Percentiles rank a stretch among this genome's conserved stretches.
phyloP scores from a whole-genome alignment of 2,113 vertebrate species.

The Gallinago undulata region DNA sequence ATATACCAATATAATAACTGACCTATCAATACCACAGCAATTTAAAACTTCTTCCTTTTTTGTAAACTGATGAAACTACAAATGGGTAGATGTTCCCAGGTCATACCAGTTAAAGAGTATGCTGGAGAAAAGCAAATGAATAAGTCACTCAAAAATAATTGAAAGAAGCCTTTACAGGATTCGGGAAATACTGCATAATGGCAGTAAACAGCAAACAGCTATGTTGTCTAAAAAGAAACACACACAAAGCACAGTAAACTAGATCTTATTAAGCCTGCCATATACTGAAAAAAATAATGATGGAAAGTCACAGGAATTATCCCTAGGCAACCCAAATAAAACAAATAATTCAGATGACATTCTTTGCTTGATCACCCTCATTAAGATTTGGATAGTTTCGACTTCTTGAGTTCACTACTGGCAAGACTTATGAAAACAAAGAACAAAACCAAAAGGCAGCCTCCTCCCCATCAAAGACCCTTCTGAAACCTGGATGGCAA shows the following conservation, averaged over 20 bases:
- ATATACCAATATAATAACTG: not conserved
- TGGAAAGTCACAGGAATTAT: not conserved
- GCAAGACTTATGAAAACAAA: not conserved
- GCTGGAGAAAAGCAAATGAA: not conserved
- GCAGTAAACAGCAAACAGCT: not conserved
- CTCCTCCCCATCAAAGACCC: not conserved
- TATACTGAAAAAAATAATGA: not conserved
- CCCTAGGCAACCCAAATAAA: conserved; percentile 9
- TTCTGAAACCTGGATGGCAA: not conserved
- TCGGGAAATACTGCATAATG: not conserved
- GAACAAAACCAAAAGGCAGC: not conserved
- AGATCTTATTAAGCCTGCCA: not conserved
- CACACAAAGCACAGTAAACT: not conserved
- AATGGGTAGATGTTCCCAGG: not conserved
- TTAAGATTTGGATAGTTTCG: not conserved
- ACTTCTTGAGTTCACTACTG: not conserved
- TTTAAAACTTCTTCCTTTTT: not conserved
- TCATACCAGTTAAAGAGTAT: not conserved
- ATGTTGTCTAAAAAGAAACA: not conserved
- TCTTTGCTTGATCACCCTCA: not conserved
- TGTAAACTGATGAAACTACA: not conserved
- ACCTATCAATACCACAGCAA: not conserved
- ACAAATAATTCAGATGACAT: not conserved
- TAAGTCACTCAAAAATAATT: not conserved
- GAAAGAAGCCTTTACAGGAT: not conserved